Base-by-base conservation (phyloP, 2,797 vertebrate species). In the Morus bassanus region DNA sequence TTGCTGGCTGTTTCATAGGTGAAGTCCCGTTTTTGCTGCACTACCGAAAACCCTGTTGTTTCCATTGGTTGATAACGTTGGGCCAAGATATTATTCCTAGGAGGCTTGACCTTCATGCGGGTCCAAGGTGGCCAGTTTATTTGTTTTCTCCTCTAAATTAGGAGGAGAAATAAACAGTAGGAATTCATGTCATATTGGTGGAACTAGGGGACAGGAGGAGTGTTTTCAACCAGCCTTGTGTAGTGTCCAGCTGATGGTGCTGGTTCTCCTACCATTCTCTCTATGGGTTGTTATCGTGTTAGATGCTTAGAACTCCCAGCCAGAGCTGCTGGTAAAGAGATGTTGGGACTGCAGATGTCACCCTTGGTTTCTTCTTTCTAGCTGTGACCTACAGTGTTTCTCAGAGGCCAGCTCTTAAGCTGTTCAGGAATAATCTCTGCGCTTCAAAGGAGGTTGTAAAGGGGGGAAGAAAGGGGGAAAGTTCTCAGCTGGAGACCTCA, bases 241-340 rank as follows among this genome's bases (percentile, higher is more conserved):
- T 22, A 22, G 13, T 17, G 22, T 68, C 25, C 48, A 50, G 18
- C 21, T 51, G 31, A 25, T 39, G 18, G 1, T 11, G 9, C 35
- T 79, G 19, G 8, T 48, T 79, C 35, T 72, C 25, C 43, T 65
- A 28, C 50, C 4, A 0, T 76, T 73, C 28, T 76, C 16, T 15
- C 14, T 39, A 0, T 23, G 56, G 8, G 6, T 39, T 18, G 2
- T 54, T 79, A 3, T 0, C 1, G 2, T 35, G 12, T 41, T 17
- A 5, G 3, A 13, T 60, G n/a, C 51, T 83, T 45, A 19, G 48
- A 37, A 7, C 13, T 43, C 19, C 9, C 50, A 60, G 31, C 24
- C 19, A 33, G 60, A 81, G 48, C 37, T 57, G 48, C 89, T 80
- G 45, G 15, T 0, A 0, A 37, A 83, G 43, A 76, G 7, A 9